Evolutionary conservation across 2,113 vertebrate species (phyloP).

Genomic region (Bos javanicus): DNA sequence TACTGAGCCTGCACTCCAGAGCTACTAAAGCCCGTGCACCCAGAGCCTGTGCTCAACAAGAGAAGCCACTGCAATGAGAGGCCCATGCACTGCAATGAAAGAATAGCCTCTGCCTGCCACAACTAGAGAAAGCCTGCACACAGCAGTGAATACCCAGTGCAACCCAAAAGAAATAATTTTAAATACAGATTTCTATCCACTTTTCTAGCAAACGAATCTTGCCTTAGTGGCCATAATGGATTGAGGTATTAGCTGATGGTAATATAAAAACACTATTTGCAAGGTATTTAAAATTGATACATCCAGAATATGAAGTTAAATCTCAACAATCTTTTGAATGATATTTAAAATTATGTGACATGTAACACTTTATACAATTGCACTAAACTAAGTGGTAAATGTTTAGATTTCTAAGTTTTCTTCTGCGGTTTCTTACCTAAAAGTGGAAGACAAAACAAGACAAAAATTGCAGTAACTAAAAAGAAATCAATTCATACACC

Average conservation of each 20-base stretch:
- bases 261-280: background rate
- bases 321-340: background rate
- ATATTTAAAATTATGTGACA: background rate
- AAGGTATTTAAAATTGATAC: background rate
- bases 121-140: background rate
- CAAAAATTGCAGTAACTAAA: background rate
- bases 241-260: background rate
- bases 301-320: background rate
- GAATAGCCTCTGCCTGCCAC: background rate
- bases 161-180: background rate
- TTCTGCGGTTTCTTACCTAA: background rate
- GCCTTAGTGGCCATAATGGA: background rate
- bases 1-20: background rate
- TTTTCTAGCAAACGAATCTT: background rate
- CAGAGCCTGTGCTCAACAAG: background rate
- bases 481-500: background rate
- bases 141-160: background rate
- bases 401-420: background rate
- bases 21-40: background rate
- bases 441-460: background rate
- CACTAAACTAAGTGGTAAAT: background rate
- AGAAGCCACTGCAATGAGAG: background rate
- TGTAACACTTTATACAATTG: background rate
- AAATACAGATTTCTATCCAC: background rate
- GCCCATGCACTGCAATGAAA: background rate